Percentiles rank a stretch among this genome's conserved stretches.
Evolutionary conservation across 2,113 vertebrate species (phyloP).

Genomic region (Eubucco bourcierii): DNA sequence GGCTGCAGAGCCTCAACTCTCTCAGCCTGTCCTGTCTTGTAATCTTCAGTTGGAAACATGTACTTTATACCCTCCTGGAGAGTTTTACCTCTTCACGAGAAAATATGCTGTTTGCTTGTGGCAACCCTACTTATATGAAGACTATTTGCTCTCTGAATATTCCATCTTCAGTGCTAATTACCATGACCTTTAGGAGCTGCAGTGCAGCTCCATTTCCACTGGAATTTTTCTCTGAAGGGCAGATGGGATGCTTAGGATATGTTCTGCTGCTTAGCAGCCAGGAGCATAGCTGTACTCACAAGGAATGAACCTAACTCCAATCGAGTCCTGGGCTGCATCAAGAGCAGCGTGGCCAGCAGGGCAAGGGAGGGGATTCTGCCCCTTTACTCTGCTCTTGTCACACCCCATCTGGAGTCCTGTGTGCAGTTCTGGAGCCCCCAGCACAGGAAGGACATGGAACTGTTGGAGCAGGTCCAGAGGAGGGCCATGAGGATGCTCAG

Average conservation of each 20-base stretch:
- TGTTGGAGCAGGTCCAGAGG: too few relatives aligned
- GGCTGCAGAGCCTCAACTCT: too few relatives aligned
- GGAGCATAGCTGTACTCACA: background rate
- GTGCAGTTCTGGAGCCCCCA: too few relatives aligned
- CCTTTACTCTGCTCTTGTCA: too few relatives aligned
- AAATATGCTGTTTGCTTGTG: background rate
- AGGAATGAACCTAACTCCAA: background rate
- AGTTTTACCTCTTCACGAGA: background rate
- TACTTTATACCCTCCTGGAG: background rate
- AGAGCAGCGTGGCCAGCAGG: too few relatives aligned
- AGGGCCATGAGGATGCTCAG: too few relatives aligned
- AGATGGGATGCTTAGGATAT: background rate
- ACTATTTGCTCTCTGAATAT: background rate
- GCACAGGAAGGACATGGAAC: too few relatives aligned
- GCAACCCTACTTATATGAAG: background rate
- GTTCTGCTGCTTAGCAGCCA: background rate
- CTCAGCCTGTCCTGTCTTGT: background rate
- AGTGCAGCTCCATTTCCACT: background rate
- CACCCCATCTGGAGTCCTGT: too few relatives aligned
- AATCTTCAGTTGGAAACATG: background rate
- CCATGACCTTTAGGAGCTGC: background rate
- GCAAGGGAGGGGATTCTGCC: too few relatives aligned
- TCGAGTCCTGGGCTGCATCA: too few relatives aligned
- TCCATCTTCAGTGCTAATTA: background rate
- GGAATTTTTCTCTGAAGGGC: background rate